Evolutionary conservation across 2,888 invertebrate genomes (phyloP).

Genomic region (Oeneis ivallda): DNA sequence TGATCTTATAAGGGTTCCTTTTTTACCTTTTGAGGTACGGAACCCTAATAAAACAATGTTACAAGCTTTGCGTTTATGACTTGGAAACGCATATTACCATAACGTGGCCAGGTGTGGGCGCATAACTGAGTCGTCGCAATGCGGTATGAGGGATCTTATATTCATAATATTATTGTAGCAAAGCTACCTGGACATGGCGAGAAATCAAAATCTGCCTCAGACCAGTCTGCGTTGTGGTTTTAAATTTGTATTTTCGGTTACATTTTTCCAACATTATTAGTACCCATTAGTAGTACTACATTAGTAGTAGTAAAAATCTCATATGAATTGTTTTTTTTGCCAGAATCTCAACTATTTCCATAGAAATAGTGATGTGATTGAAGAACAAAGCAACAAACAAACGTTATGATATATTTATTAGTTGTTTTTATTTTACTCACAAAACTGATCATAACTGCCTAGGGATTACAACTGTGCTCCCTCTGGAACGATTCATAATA

Average conservation of each 20-base stretch:
- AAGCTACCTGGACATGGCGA: slow-evolving; percentile 40
- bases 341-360: too few species aligned
- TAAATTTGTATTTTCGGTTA: slow-evolving; percentile 20
- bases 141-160: slow-evolving; percentile 71
- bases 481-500: background rate
- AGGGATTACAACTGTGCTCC: background rate
- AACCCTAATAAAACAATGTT: too few species aligned
- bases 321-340: too few species aligned
- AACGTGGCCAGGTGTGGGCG: slow-evolving; percentile 72
- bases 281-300: too few species aligned
- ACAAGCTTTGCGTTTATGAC: slow-evolving; percentile 40
- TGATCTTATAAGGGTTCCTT: too few species aligned
- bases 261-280: too few species aligned
- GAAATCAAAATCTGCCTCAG: slow-evolving; percentile 39
- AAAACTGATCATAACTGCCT: background rate
- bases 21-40: too few species aligned
- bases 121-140: slow-evolving; percentile 78
- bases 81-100: slow-evolving; percentile 61
- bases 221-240: slow-evolving; percentile 20
- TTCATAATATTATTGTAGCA: slow-evolving; percentile 69
- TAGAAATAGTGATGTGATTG: too few species aligned
- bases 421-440: too few species aligned
- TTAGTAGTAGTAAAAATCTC: too few species aligned
- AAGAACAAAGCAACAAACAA: too few species aligned
- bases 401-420: background rate